Percentiles rank a stretch among this genome's conserved stretches.
Evolutionary conservation across 92 coral and sea anemone species (phyloP).

Genomic region (Epizoanthus stellaris): DNA sequence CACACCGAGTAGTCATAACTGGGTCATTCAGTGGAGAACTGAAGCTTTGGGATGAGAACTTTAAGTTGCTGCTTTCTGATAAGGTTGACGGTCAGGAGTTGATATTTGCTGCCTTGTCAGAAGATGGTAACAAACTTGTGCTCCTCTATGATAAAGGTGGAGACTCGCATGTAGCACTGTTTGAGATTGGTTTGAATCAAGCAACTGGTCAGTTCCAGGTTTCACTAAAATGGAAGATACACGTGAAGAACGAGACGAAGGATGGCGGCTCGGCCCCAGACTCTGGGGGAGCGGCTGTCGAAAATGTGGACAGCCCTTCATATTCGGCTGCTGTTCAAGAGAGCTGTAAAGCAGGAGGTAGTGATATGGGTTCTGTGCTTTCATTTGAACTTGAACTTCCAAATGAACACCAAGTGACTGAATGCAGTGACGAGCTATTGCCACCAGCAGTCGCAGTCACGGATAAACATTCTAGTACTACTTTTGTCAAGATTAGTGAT

Average conservation of each 20-base stretch:
- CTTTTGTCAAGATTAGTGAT: slow-evolving; percentile 75
- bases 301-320: not conserved
- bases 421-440: slow-evolving; percentile 5
- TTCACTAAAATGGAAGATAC: slow-evolving; percentile 30
- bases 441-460: not conserved
- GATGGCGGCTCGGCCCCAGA: too few species aligned
- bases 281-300: not conserved
- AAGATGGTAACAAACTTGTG: slow-evolving; percentile 57
- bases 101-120: slow-evolving; percentile 75
- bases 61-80: slow-evolving; percentile 43
- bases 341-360: not conserved
- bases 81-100: slow-evolving; percentile 49
- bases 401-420: not conserved
- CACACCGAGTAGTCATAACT: slow-evolving; percentile 47
- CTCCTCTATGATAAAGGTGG: slow-evolving; percentile 64
- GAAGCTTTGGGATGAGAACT: slow-evolving; percentile 75
- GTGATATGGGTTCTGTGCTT: slow-evolving; percentile 17
- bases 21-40: slow-evolving; percentile 81
- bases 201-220: not conserved
- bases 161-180: slow-evolving; percentile 63
- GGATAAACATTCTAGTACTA: slow-evolving; percentile 59
- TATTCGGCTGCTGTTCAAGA: slow-evolving; percentile 1
- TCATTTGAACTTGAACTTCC: slow-evolving; percentile 45
- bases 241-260: slow-evolving; percentile 22
- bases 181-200: slow-evolving; percentile 43